A percentile compares a stretch with the other conserved stretches of the same genome.
Conservation (phyloP, 2,888 invertebrate species). For the Calephelis perditalis region DNA sequence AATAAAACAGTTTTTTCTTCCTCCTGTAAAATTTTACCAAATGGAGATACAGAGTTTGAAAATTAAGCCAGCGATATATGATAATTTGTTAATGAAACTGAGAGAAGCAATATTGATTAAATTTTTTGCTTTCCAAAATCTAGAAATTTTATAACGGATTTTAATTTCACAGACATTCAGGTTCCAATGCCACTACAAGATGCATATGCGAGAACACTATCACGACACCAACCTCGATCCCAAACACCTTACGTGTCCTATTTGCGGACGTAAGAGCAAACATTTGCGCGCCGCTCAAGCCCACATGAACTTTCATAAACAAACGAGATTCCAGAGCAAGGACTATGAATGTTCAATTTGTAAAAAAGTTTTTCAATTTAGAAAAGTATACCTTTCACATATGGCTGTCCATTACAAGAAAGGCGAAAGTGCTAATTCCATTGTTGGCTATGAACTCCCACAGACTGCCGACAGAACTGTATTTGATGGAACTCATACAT, state of each 20-base stretch:
- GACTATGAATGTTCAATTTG: constrained; percentile 73
- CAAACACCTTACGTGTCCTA: constrained; percentile 54
- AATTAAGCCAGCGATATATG: no score
- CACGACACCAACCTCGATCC: constrained; percentile 60
- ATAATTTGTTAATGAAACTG: not conserved
- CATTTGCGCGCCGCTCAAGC: constrained; percentile 66
- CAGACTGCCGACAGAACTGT: constrained; percentile 36
- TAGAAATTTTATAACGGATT: not conserved
- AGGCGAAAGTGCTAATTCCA: constrained; percentile 61
- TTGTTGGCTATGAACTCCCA: constrained; percentile 46
- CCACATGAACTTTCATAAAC: constrained; percentile 71
- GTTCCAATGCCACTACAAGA: constrained; percentile 63
- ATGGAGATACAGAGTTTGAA: no score
- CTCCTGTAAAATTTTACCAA: no score
- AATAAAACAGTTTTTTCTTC: no score
- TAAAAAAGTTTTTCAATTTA: constrained; percentile 60
- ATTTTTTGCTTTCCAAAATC: not conserved
- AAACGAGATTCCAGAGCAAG: constrained; percentile 65
- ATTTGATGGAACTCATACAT: constrained; percentile 56
- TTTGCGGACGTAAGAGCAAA: constrained; percentile 66
- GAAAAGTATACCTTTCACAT: constrained; percentile 65
- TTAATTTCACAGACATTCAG: constrained; percentile 51
- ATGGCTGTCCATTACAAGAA: constrained; percentile 69
- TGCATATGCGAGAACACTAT: constrained; percentile 69
- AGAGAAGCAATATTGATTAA: not conserved